Conservation (phyloP, 1,140 invertebrate species). For the Acromyrmex charruanus region DNA sequence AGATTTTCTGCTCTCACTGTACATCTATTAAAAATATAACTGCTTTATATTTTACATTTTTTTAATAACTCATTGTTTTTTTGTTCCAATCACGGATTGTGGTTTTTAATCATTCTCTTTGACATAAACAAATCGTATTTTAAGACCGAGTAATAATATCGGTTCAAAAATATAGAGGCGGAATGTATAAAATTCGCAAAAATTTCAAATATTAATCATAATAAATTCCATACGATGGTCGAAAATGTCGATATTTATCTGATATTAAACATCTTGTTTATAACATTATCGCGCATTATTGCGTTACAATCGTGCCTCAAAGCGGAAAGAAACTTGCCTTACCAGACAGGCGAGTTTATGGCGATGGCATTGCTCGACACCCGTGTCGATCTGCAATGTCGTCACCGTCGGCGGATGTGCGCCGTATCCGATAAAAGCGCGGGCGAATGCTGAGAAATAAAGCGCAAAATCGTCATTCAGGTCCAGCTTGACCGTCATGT, state of each 20-base stretch:
- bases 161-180: background rate
- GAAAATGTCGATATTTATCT: background rate
- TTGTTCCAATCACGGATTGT: background rate
- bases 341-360: slow-evolving; percentile 31
- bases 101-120: background rate
- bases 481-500: slow-evolving; percentile 22
- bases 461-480: slow-evolving; percentile 57
- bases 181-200: background rate
- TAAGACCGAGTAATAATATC: background rate
- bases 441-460: slow-evolving; percentile 61
- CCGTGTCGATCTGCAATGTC: background rate
- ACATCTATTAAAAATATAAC: background rate
- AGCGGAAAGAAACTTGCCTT: background rate
- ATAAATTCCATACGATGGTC: background rate
- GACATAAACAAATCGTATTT: background rate
- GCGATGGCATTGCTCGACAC: slow-evolving; percentile 2
- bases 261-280: background rate
- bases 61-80: background rate
- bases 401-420: background rate
- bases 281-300: slow-evolving; percentile 31
- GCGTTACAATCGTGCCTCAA: slow-evolving; percentile 65
- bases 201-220: background rate
- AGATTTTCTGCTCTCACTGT: background rate
- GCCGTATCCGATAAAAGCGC: slow-evolving; percentile 51
- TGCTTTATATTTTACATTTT: background rate